Evolutionary conservation across 2,113 vertebrate species (phyloP), one percentile per base, ranked within the genome.

Genomic region (Triplophysa rosa): DNA sequence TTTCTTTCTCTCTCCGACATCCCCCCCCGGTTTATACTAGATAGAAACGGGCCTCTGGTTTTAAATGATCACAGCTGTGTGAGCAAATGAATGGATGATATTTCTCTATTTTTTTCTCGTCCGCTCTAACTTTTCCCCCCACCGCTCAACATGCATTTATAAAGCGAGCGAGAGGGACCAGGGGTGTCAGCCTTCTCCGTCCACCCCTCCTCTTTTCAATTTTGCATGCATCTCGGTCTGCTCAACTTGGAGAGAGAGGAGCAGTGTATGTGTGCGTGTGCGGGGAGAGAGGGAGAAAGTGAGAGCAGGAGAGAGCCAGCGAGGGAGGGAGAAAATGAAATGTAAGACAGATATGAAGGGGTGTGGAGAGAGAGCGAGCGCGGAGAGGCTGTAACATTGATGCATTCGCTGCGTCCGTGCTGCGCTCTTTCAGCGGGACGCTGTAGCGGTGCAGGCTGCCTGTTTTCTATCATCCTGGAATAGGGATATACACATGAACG

Each of bases 11-110:
- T 37, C 29, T 78, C 80, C 49, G 21, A 66, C 77, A 54, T 59
- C 61, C 77, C 79, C 72, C 40, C 63, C 54, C 76, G 42, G 84
- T 85, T 90, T 87, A 90, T 89, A 86, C 80, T 84, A 87, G 85
- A 83, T 88, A 87, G 87, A 80, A 86, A 87, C 84, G 89, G 84
- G 89, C 88, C 92, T 90, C 91, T 87, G 82, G 90, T 88, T 90
- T 91, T 92, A 92, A 91, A 89, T 87, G 91, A 90, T 93, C 89
- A 89, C 90, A 91, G 93, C 91, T 92, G 91, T 91, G 88, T 67
- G 88, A 88, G 90, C 89, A 91, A 93, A 93, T 90, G 87, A 90
- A 92, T 92, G 89, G 88, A 90, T 90, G 89, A 90, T 92, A 89
- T 92, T 90, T 84, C 65, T 85, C 83, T 47, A 84, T 86, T 83